Percentiles rank a stretch among this genome's conserved stretches.
These are phyloP conservation scores for Podilymbus podiceps DNA, from an alignment of 2,113 vertebrate genomes.

Conservation along the genomic window DNA sequence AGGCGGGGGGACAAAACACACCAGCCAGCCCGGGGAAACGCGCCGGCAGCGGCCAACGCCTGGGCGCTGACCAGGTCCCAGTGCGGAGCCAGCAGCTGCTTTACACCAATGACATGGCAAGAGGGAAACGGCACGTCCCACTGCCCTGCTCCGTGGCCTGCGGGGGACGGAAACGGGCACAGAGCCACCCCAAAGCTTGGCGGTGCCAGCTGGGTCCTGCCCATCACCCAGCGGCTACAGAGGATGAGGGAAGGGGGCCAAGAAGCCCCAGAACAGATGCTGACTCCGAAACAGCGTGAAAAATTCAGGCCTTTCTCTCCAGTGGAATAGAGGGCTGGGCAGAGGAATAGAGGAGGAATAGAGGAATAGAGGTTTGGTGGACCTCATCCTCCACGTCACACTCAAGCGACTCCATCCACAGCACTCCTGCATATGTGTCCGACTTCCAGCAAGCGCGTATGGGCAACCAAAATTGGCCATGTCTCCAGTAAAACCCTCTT, in stretches of 20 bases:
- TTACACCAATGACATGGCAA: fast-evolving
- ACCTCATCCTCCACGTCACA: neutral
- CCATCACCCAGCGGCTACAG: fast-evolving
- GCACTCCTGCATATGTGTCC: fast-evolving
- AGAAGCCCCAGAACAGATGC: fast-evolving
- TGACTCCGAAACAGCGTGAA: neutral
- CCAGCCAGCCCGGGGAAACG: neutral
- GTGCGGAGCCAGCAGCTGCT: fast-evolving
- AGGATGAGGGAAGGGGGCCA: too few species aligned
- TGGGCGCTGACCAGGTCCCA: fast-evolving
- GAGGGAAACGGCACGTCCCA: neutral
- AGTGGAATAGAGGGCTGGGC: too few species aligned
- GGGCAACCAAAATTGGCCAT: fast-evolving
- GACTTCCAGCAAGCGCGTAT: neutral
- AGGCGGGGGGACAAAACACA: neutral
- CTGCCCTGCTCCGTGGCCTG: fast-evolving
- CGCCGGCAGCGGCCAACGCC: fast-evolving
- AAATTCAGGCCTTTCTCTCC: neutral
- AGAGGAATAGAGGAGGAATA: too few species aligned
- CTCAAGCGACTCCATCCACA: too few species aligned
- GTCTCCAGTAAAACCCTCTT: neutral
- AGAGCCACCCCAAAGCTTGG: neutral
- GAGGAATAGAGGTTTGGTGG: neutral
- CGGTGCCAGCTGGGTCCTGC: neutral
- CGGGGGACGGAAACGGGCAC: fast-evolving